phyloP scores from a whole-genome alignment of 2,797 vertebrate genomes.

The Prionace glauca region DNA sequence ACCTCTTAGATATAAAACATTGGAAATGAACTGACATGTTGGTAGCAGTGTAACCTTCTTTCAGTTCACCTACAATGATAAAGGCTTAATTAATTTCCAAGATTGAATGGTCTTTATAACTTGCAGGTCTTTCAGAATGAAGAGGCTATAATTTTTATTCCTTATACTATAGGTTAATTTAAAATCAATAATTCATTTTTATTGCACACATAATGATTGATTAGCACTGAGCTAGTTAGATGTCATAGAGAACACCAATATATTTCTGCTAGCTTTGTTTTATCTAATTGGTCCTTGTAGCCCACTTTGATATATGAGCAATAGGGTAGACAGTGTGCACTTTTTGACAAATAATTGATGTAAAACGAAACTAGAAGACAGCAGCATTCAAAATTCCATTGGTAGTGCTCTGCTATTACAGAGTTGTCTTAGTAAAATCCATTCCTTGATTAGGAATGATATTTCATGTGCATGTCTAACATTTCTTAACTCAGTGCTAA shows the following conservation, averaged over 20 bases:
- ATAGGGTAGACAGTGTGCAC: not conserved
- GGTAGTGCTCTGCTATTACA: not conserved
- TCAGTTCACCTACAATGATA: not conserved
- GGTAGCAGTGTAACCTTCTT: not conserved
- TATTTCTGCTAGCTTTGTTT: conserved; percentile 32
- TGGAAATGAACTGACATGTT: not conserved
- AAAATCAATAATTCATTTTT: conserved; percentile 38
- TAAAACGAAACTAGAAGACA: not conserved
- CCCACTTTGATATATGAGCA: not conserved
- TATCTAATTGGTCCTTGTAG: conserved; percentile 34
- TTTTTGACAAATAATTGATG: conserved; percentile 31
- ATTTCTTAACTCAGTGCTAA: not conserved
- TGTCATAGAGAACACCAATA: not conserved
- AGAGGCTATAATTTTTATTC: conserved; percentile 16
- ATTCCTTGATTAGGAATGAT: not conserved
- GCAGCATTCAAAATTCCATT: not conserved
- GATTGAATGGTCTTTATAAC: not conserved
- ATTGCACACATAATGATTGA: conserved; percentile 29
- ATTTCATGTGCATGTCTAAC: not conserved
- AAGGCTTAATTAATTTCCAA: conserved; percentile 10
- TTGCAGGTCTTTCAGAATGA: conserved; percentile 13
- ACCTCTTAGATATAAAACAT: conserved; percentile 29
- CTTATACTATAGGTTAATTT: conserved; percentile 29
- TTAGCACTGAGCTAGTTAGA: not conserved
- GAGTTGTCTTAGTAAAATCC: not conserved